phyloP scores from a whole-genome alignment of 2,888 invertebrate genomes.

The Dryobota labecula region DNA sequence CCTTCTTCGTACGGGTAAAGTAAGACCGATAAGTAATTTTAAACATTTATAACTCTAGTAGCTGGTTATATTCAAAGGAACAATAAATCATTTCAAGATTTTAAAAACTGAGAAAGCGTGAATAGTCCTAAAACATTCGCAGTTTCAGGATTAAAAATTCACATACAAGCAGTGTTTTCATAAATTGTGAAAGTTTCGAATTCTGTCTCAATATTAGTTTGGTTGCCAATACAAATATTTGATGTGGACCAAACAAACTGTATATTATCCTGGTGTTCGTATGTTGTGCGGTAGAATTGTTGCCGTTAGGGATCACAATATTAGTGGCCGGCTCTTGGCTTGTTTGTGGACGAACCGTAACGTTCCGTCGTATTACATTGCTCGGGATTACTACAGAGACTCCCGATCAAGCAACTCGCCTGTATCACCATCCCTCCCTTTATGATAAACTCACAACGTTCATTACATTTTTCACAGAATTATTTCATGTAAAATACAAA shows the following conservation, averaged over 20 bases:
- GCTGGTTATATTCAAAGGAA: background rate
- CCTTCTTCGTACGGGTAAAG: constrained; percentile 11
- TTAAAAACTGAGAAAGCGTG: background rate
- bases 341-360: constrained; percentile 20
- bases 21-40: constrained; percentile 4
- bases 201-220: constrained; percentile 41
- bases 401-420: background rate
- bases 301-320: constrained; percentile 24
- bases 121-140: constrained; percentile 1
- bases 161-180: constrained; percentile 27
- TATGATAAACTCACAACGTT: background rate
- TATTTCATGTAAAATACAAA: background rate
- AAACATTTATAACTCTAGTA: background rate
- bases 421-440: background rate
- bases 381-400: background rate
- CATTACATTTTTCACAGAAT: background rate
- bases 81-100: background rate
- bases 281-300: constrained; percentile 17
- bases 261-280: constrained; percentile 18
- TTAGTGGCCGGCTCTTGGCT: background rate
- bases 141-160: constrained; percentile 27
- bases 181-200: constrained; percentile 37
- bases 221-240: constrained; percentile 55
- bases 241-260: constrained; percentile 37
- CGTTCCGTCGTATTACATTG: background rate